phyloP scores from a whole-genome alignment of 2,888 invertebrate species.

The Drosophila cracens region DNA sequence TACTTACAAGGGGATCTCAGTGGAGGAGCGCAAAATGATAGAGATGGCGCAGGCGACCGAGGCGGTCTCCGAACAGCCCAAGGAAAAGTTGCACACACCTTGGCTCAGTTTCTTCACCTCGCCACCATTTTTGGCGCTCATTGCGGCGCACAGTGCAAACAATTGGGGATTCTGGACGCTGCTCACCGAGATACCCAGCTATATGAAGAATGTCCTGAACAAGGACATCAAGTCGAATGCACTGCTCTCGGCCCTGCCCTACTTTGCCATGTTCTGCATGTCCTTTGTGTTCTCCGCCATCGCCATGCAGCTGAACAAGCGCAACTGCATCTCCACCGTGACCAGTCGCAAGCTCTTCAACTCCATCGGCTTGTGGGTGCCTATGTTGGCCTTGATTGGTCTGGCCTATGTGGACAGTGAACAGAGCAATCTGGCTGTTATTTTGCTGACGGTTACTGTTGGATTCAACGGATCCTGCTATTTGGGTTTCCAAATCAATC shows the following conservation, averaged over 20 bases:
- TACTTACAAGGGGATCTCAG: conserved; percentile 87
- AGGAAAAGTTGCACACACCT: conserved; percentile 86
- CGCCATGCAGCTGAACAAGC: conserved; percentile 86
- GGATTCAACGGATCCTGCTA: conserved; percentile 91
- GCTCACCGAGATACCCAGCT: conserved; percentile 92
- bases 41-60: conserved; percentile 86
- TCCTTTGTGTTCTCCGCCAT: conserved; percentile 89
- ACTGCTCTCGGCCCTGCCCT: conserved; percentile 89
- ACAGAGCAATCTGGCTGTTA: conserved; percentile 86
- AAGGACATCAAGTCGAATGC: conserved; percentile 91
- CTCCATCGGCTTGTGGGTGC: conserved; percentile 88
- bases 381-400: conserved; percentile 88
- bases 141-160: conserved; percentile 90
- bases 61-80: conserved; percentile 53
- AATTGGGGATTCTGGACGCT: conserved; percentile 93
- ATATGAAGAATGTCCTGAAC: conserved; percentile 90
- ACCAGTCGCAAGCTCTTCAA: conserved; percentile 86
- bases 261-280: conserved; percentile 89
- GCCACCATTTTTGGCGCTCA: conserved; percentile 90
- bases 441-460: conserved; percentile 89
- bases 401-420: conserved; percentile 86
- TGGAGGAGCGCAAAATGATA: conserved; percentile 89
- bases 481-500: conserved; percentile 92
- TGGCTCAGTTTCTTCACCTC: conserved; percentile 91
- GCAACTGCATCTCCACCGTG: conserved; percentile 77